Conservation (phyloP, 2,113 vertebrate genomes). For the Leucosticte australis region DNA sequence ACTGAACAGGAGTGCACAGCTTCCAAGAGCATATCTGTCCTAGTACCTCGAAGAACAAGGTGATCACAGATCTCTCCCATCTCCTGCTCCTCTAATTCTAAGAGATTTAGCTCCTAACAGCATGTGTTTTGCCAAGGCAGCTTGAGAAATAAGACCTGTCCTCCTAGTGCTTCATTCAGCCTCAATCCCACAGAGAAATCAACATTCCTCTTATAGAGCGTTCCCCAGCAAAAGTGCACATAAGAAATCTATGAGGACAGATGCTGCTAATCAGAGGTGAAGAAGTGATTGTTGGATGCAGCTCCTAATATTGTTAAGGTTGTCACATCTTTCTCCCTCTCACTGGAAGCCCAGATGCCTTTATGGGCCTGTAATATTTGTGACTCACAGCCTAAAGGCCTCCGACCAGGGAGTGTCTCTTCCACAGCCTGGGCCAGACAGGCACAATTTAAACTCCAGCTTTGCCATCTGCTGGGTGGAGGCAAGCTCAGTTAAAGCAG, state of each 20-base stretch:
- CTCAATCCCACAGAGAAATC: background rate
- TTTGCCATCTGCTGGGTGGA: background rate
- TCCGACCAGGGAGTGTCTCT: accelerated
- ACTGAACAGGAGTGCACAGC: accelerated
- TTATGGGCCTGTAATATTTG: background rate
- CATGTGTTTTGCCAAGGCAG: background rate
- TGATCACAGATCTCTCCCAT: background rate
- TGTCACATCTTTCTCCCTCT: background rate
- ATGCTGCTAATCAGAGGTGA: background rate
- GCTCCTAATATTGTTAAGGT: background rate
- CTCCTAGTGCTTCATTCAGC: background rate
- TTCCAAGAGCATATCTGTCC: background rate
- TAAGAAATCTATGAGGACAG: background rate
- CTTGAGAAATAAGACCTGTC: background rate
- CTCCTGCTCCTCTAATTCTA: background rate
- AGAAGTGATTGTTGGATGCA: background rate
- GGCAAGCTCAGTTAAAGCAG: background rate
- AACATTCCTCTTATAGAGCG: background rate
- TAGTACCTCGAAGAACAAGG: background rate
- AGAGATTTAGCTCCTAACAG: background rate
- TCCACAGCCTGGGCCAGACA: background rate
- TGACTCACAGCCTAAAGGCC: background rate
- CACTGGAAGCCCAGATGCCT: background rate
- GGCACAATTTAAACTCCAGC: background rate
- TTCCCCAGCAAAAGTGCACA: background rate